These are phyloP conservation scores for Nomada fucata DNA, from an alignment of 2,888 invertebrate genomes.

Conservation along the genomic window DNA sequence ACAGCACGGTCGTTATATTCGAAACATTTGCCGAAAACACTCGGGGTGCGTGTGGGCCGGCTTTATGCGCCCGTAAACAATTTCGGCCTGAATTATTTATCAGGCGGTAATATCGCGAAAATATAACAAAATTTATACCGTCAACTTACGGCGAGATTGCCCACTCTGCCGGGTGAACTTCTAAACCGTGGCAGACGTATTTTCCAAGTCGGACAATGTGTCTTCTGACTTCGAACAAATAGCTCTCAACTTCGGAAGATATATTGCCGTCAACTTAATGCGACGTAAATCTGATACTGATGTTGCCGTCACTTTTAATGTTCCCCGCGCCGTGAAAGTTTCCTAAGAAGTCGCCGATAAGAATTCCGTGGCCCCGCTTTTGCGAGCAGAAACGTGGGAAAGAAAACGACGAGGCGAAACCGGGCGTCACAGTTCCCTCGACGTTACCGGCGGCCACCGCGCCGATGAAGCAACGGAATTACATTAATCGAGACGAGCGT, in stretches of 20 bases:
- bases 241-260: conserved; percentile 47
- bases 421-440: no score
- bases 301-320: conserved; percentile 44
- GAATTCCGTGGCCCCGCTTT: not conserved
- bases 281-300: conserved; percentile 56
- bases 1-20: not conserved
- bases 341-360: conserved; percentile 21
- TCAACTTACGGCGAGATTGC: conserved; percentile 40
- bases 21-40: not conserved
- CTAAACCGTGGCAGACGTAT: conserved; percentile 39
- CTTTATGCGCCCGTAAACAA: not conserved
- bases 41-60: not conserved
- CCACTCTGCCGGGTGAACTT: conserved; percentile 30
- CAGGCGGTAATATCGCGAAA: conserved; percentile 25
- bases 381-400: not conserved
- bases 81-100: conserved; percentile 26
- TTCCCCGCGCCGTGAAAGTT: conserved; percentile 18
- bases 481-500: conserved; percentile 2
- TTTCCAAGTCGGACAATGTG: conserved; percentile 53
- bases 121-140: conserved; percentile 49
- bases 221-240: conserved; percentile 50
- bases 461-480: not conserved
- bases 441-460: no score
- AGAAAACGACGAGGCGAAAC: not conserved
- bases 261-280: conserved; percentile 47